A percentile compares a stretch with the other conserved stretches of the same genome.
phyloP scores from a whole-genome alignment of 2,888 invertebrate species.

The Subacronicta megacephala region DNA sequence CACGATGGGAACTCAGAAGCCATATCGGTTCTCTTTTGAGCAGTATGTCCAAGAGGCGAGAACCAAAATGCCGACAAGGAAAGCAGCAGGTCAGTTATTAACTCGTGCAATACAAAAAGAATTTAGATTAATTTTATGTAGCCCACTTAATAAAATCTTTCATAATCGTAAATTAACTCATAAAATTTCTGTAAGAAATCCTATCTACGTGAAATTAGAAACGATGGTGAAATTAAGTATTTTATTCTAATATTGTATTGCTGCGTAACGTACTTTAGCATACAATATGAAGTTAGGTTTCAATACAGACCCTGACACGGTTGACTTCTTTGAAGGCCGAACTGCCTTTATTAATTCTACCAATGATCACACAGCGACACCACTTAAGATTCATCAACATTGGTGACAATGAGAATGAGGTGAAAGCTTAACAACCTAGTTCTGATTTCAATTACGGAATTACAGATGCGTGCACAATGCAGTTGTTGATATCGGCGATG shows the following conservation, averaged over 20 bases:
- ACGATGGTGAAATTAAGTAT: conserved; percentile 22
- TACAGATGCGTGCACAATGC: conserved; percentile 86
- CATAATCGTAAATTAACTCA: neutral
- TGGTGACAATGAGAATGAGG: conserved; percentile 43
- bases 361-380: conserved; percentile 53
- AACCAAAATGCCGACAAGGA: conserved; percentile 83
- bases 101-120: neutral
- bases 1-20: conserved; percentile 85
- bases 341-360: conserved; percentile 43
- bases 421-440: conserved; percentile 62
- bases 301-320: conserved; percentile 60
- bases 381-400: conserved; percentile 48
- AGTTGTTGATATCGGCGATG: conserved; percentile 83
- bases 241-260: conserved; percentile 20
- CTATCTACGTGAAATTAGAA: conserved; percentile 1
- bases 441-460: conserved; percentile 42
- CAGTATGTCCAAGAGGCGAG: conserved; percentile 84
- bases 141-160: neutral
- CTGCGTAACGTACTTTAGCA: conserved; percentile 38
- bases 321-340: conserved; percentile 55
- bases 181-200: neutral
- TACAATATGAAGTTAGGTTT: conserved; percentile 41
- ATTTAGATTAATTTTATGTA: no score
- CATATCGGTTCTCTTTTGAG: conserved; percentile 82
- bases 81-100: conserved; percentile 75